Percentiles rank a stretch among this genome's conserved stretches.
These are phyloP conservation scores for Sycobia sp. DNA, from an alignment of 1,140 invertebrate genomes.

Conservation along the genomic window DNA sequence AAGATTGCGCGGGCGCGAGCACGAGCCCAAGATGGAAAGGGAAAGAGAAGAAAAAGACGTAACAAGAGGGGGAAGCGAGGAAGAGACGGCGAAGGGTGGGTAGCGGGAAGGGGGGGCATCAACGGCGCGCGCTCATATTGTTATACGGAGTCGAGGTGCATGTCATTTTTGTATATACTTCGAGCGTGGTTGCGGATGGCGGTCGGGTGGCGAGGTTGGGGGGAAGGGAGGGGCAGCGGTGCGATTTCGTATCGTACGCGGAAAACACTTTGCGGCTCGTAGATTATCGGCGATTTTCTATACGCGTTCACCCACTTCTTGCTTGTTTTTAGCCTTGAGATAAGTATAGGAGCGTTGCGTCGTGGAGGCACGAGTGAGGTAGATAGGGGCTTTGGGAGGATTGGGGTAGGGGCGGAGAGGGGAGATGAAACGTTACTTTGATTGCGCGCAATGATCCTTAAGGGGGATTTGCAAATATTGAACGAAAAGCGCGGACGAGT, in stretches of 20 bases:
- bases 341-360: conserved; percentile 11
- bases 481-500: conserved; percentile 7
- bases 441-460: conserved; percentile 26
- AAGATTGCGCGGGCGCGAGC: no score
- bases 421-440: conserved; percentile 28
- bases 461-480: conserved; percentile 25
- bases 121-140: conserved; percentile 1
- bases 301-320: conserved; percentile 26
- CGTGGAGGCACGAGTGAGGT: background rate
- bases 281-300: conserved; percentile 31
- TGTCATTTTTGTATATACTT: conserved; percentile 30
- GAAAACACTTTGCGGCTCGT: conserved; percentile 28
- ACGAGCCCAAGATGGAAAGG: no score
- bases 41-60: no score
- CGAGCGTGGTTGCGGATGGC: no score
- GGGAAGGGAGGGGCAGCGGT: no score
- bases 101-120: no score
- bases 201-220: no score
- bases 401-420: no score
- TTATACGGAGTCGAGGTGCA: background rate
- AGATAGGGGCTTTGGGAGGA: background rate
- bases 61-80: no score
- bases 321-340: conserved; percentile 16
- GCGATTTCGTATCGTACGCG: conserved; percentile 27
- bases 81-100: no score